Percentiles rank a stretch among this genome's conserved stretches.
Evolutionary conservation across 2,888 invertebrate species (phyloP).

Genomic region (Amiota communis): DNA sequence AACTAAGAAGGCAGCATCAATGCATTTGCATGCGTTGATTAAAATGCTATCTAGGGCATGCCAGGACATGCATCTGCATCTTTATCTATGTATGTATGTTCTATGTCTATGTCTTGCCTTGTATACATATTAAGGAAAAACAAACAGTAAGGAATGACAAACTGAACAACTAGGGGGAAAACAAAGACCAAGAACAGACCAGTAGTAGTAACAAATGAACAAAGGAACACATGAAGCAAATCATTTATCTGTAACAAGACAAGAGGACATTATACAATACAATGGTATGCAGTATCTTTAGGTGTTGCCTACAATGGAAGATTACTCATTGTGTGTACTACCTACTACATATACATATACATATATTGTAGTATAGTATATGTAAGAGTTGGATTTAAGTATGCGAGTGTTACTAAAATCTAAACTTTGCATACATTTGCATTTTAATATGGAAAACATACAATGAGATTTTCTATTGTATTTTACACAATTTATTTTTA

Average conservation of each 20-base stretch:
- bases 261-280: background rate
- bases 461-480: background rate
- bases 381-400: background rate
- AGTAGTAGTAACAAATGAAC: background rate
- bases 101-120: too few relatives aligned
- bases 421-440: constrained; percentile 31
- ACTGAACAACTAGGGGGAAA: background rate
- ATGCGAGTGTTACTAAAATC: constrained; percentile 18
- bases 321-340: background rate
- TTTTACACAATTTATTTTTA: background rate
- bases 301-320: background rate
- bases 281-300: background rate
- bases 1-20: background rate
- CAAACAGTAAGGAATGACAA: too few relatives aligned
- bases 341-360: background rate
- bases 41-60: constrained; percentile 16
- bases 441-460: constrained; percentile 19
- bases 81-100: background rate
- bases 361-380: background rate
- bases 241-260: background rate
- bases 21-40: constrained; percentile 25
- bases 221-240: background rate
- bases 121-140: too few relatives aligned
- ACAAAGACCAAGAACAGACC: background rate
- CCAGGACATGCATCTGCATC: background rate